Evolutionary conservation across 2,113 vertebrate genomes (phyloP).

Genomic region (Colossoma macropomum): DNA sequence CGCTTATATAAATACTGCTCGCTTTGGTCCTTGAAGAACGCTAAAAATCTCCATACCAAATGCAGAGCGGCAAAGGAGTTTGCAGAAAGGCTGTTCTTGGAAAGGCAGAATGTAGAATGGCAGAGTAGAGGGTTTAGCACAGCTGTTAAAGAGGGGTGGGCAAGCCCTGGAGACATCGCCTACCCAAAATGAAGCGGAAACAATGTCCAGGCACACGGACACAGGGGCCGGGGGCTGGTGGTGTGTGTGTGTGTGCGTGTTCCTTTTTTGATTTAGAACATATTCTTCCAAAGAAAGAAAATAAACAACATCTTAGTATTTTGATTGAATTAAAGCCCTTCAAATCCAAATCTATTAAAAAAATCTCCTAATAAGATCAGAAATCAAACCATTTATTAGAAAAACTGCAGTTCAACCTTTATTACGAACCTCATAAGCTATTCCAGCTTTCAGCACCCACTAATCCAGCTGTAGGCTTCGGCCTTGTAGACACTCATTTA

Average conservation of each 20-base stretch:
- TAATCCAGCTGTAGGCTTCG: not conserved
- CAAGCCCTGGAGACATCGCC: constrained; percentile 48
- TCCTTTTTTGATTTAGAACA: constrained; percentile 1
- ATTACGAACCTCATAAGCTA: not conserved
- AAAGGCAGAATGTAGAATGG: constrained; percentile 27
- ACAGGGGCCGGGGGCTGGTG: not conserved
- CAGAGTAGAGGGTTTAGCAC: constrained; percentile 36
- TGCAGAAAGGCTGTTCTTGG: constrained; percentile 32
- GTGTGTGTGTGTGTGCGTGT: not conserved
- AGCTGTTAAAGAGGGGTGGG: constrained; percentile 50
- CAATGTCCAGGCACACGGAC: constrained; percentile 38
- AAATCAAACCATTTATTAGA: not conserved
- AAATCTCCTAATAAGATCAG: not conserved
- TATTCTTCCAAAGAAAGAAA: constrained; percentile 1
- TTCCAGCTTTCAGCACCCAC: not conserved
- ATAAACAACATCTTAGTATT: not conserved
- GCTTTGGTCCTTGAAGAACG: not conserved
- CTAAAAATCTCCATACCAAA: not conserved
- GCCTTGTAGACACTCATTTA: not conserved
- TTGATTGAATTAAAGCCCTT: not conserved
- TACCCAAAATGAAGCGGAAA: constrained; percentile 52
- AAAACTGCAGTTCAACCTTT: not conserved
- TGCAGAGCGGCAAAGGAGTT: not conserved
- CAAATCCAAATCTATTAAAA: not conserved
- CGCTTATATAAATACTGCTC: not conserved